These are phyloP conservation scores for Cyclopterus lumpus DNA, from an alignment of 2,797 vertebrate species.

Conservation along the genomic window DNA sequence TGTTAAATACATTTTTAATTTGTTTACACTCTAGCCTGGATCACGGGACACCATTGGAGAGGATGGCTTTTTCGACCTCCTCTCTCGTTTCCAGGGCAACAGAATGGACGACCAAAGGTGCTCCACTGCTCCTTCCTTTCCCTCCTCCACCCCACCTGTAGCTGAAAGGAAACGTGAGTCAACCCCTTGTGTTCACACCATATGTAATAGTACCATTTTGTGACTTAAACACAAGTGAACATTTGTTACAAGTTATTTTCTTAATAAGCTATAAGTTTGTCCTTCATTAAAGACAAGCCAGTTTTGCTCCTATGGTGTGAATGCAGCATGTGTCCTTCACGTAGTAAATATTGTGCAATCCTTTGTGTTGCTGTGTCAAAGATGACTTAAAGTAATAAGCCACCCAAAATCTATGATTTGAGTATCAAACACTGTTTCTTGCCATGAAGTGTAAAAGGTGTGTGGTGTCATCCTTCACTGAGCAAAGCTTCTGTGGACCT, in stretches of 20 bases:
- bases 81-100: constrained; percentile 95
- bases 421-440: neutral
- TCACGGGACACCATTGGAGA: constrained; percentile 87
- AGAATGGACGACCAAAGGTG: constrained; percentile 98
- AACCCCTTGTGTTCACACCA: constrained; percentile 64
- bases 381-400: neutral
- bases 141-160: constrained; percentile 83
- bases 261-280: neutral
- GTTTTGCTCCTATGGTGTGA: constrained; percentile 57
- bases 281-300: neutral
- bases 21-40: constrained; percentile 67
- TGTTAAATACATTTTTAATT: neutral
- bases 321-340: constrained; percentile 32
- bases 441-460: neutral
- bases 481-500: neutral
- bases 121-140: constrained; percentile 71
- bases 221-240: neutral
- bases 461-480: constrained; percentile 10
- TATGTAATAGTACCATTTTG: neutral
- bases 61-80: constrained; percentile 95
- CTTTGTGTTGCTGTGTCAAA: constrained; percentile 14
- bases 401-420: neutral
- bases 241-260: neutral
- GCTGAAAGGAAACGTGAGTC: constrained; percentile 88
- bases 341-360: constrained; percentile 20